Conservation (phyloP, 2,888 invertebrate genomes). For the Erynnis tages region DNA sequence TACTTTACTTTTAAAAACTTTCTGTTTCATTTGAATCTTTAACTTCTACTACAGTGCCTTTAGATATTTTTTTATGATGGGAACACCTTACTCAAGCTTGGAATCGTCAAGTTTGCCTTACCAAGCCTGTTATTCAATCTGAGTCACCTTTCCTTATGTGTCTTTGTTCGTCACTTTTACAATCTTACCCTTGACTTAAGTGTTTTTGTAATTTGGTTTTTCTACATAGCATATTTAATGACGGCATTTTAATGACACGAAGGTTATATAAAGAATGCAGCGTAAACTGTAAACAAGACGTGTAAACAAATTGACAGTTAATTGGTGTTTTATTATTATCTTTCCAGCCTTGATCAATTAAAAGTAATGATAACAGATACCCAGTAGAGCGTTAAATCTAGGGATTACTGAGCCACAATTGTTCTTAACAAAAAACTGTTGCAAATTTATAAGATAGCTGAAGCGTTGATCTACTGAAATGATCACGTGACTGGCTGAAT, state of each 20-base stretch:
- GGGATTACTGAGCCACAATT: constrained; percentile 11
- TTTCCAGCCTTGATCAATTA: constrained; percentile 4
- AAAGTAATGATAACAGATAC: constrained; percentile 9
- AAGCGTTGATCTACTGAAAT: constrained; percentile 29
- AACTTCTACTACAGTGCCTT: no score
- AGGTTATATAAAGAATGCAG: no score
- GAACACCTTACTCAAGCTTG: no score
- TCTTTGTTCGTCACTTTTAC: neutral
- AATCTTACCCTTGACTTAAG: no score
- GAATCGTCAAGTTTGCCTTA: no score
- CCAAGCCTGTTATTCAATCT: neutral
- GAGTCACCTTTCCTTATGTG: constrained; percentile 11
- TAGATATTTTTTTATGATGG: no score
- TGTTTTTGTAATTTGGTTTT: no score
- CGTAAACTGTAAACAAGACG: no score
- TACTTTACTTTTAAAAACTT: neutral
- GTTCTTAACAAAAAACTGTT: constrained; percentile 7
- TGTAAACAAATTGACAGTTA: neutral
- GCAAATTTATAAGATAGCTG: constrained; percentile 6
- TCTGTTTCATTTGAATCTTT: neutral
- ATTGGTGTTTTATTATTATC: constrained; percentile 12
- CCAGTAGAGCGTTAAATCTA: constrained; percentile 21
- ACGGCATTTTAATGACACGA: no score
- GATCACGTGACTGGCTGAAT: constrained; percentile 40
- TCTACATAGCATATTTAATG: no score